Base-by-base conservation (phyloP, 2,797 vertebrate genomes). In the Ptychobarbus kaznakovi region DNA sequence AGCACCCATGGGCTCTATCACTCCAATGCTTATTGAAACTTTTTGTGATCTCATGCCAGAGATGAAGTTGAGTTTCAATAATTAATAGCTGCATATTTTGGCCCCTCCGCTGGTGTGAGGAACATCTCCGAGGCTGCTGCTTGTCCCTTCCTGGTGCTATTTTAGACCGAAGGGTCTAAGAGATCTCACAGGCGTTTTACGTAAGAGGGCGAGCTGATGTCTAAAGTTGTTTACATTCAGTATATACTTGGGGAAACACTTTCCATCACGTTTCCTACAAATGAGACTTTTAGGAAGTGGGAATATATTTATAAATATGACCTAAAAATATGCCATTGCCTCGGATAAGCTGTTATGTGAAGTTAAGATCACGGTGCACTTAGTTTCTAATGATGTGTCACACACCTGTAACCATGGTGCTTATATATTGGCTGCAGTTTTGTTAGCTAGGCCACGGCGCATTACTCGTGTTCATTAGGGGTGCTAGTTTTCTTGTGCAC, bases 401-500 rank as follows among this genome's bases (percentile, higher is more conserved):
- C 65, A 81, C 66, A 73, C 22, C 77, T 61, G 82, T 73, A 74
- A 66, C 49, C 56, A 20, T 79, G 66, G 42, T 87, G 83, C 79
- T 85, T 72, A 22, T 74, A 25, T 74, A 80, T 87, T 38, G 38
- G 65, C 80, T 83, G 40, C 75, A 63, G 32, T 87, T 85, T 56
- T 28, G 42, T 53, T 78, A 84, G 82, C 78, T 69, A 76, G 56
- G 79, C 63, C 46, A 69, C 3, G 44, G 35, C 32, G 35, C 38
- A 46, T 77, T 81, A 44, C 44, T 81, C 13, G 20, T 70, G 35
- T 86, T 82, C 35, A 65, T 75, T 74, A 12, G 22, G 40, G 49
- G n/a, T 86, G 65, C 28, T 80, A 40, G 79, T 42, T 69, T 86
- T 73, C 49, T 56, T 94, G 90, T 92, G 92, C 90, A 87, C 86